These are phyloP conservation scores for Rhabdomys pumilio DNA, from an alignment of 2,797 vertebrate species.

Conservation along the genomic window DNA sequence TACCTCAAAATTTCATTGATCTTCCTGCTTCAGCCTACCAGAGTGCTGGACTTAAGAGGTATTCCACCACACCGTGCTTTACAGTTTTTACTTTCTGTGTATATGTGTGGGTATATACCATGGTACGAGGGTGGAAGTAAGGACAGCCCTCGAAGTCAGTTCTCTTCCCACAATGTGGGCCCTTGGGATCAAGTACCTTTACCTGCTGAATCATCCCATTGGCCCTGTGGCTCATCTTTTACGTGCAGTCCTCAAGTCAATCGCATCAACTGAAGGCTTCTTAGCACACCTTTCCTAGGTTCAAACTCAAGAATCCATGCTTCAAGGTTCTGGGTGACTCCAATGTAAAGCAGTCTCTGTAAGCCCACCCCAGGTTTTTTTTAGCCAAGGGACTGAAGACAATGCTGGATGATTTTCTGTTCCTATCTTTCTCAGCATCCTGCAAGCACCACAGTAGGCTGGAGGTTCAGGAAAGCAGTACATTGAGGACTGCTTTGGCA, in stretches of 20 bases:
- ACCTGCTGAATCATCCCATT: background rate
- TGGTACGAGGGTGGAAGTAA: background rate
- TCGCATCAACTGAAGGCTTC: background rate
- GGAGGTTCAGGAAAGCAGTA: background rate
- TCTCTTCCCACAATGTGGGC: background rate
- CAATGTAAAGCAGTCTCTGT: background rate
- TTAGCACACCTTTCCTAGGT: background rate
- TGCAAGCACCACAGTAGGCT: background rate
- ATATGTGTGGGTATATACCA: background rate
- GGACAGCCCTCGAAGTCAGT: background rate
- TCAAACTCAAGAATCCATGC: background rate
- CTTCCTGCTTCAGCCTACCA: background rate
- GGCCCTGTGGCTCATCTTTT: background rate
- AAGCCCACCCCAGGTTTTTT: background rate
- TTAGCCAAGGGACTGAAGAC: background rate
- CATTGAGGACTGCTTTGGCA: background rate
- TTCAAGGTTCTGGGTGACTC: background rate
- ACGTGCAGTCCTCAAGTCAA: background rate
- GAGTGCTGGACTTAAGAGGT: background rate
- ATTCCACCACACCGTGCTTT: background rate
- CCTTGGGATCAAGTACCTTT: background rate
- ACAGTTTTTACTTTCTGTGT: background rate
- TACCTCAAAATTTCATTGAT: background rate
- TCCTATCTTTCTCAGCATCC: background rate
- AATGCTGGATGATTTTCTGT: background rate